Evolutionary conservation across 2,113 vertebrate genomes (phyloP).

Genomic region (Psittacara wagleri): DNA sequence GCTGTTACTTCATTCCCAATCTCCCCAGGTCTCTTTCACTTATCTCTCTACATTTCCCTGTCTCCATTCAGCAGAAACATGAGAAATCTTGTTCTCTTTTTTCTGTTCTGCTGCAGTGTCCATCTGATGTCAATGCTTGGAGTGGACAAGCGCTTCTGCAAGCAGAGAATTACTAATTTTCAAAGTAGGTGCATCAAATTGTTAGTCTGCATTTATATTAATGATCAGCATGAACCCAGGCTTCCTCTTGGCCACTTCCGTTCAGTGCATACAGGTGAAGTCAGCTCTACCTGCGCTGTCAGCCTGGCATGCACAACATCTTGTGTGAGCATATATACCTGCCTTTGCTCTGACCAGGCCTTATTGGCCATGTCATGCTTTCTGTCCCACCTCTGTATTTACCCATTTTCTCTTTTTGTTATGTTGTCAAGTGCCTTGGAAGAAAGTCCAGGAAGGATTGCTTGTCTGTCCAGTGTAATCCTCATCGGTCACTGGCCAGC

Average conservation of each 20-base stretch:
- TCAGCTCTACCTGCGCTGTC: not conserved
- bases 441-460: not conserved
- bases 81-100: not conserved
- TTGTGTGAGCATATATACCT: not conserved
- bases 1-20: not conserved
- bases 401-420: not conserved
- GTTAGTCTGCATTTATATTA: not conserved
- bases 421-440: not conserved
- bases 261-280: not conserved
- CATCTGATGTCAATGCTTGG: not conserved
- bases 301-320: not conserved
- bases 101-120: not conserved
- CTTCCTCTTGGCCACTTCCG: not conserved
- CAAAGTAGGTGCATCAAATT: not conserved
- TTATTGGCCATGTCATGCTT: not conserved
- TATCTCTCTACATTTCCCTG: not conserved
- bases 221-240: not conserved
- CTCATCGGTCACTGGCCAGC: not conserved
- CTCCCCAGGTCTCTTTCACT: not conserved
- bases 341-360: not conserved
- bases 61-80: not conserved
- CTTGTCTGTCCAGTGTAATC: not conserved
- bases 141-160: not conserved
- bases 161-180: not conserved
- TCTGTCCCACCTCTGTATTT: not conserved